Evolutionary conservation across 1,140 invertebrate genomes (phyloP).

Genomic region (Zaprionus vittiger): DNA sequence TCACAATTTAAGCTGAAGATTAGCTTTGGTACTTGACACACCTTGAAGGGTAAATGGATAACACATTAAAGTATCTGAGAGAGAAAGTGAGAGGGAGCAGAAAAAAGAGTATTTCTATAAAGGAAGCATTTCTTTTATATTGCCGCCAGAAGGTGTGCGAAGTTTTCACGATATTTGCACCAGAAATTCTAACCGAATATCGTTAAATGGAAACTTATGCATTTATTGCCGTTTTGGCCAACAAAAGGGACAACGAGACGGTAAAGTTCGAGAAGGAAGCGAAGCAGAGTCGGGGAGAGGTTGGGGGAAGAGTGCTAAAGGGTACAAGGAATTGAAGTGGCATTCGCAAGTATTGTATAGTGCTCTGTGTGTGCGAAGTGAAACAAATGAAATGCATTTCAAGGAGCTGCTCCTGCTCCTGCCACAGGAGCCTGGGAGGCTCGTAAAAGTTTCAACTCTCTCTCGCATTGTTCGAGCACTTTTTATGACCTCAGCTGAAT

Average conservation of each 20-base stretch:
- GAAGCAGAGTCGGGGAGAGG: background rate
- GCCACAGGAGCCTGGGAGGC: conserved; percentile 41
- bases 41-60: background rate
- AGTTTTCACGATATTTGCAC: conserved; percentile 38
- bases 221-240: conserved; percentile 71
- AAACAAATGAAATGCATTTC: conserved; percentile 68
- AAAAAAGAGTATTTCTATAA: too few relatives aligned
- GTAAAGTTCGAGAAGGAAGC: background rate
- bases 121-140: conserved; percentile 20
- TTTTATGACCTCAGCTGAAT: conserved; percentile 70
- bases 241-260: conserved; percentile 30
- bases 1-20: background rate
- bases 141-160: conserved; percentile 47
- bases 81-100: background rate
- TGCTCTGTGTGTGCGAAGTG: conserved; percentile 23
- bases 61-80: background rate
- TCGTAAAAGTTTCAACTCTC: conserved; percentile 66
- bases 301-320: background rate
- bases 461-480: conserved; percentile 63
- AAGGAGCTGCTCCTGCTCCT: conserved; percentile 33
- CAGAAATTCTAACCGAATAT: conserved; percentile 74
- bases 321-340: conserved; percentile 53
- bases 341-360: conserved; percentile 45
- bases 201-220: conserved; percentile 81
- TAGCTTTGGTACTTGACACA: background rate